A percentile compares a stretch with the other conserved stretches of the same genome.
These are phyloP conservation scores for Pristionchus arcanus DNA, from an alignment of 2,888 invertebrate species.

Conservation along the genomic window DNA sequence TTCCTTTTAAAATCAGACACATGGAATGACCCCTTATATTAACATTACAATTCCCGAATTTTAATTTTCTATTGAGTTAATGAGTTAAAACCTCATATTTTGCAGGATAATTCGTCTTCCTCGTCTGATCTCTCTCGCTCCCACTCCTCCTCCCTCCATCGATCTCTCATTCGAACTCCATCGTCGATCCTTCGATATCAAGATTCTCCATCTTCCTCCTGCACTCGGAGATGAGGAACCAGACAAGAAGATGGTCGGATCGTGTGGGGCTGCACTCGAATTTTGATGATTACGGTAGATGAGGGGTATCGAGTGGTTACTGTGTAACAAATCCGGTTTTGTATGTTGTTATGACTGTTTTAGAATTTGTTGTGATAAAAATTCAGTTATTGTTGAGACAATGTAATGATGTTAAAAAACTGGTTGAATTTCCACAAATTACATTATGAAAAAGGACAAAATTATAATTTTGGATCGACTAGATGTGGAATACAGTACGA, in stretches of 20 bases:
- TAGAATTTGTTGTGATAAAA: neutral
- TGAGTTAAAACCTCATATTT: no score
- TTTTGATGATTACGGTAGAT: constrained; percentile 30
- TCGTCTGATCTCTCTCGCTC: constrained; percentile 49
- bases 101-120: constrained; percentile 50
- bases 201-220: constrained; percentile 53
- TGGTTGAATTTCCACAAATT: neutral
- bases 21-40: no score
- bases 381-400: neutral
- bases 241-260: neutral
- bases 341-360: neutral
- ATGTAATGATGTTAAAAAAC: neutral
- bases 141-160: constrained; percentile 42
- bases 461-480: neutral
- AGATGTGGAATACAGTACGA: constrained; percentile 50
- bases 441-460: neutral
- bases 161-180: constrained; percentile 54
- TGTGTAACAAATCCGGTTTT: neutral
- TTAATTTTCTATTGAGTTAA: no score
- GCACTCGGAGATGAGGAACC: constrained; percentile 42
- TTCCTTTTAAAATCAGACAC: no score
- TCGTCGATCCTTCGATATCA: constrained; percentile 52
- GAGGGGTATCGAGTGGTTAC: neutral
- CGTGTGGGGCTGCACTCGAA: constrained; percentile 9
- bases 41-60: no score